These are phyloP conservation scores for Lepidochitona cinerea DNA, from an alignment of 2,888 invertebrate species.

Conservation along the genomic window DNA sequence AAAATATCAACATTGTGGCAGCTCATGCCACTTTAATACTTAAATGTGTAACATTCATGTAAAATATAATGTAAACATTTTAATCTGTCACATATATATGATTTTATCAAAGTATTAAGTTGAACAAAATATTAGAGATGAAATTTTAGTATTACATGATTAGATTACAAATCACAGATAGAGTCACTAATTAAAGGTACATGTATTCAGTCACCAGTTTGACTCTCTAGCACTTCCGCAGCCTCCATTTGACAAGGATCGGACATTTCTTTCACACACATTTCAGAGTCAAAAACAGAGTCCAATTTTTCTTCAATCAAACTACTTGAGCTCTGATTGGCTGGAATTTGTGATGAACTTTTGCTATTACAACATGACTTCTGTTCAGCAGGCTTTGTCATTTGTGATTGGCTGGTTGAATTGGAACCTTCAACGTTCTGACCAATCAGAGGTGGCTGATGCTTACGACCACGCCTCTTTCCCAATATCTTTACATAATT, in stretches of 20 bases:
- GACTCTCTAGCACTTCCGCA: neutral
- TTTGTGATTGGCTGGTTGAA: neutral
- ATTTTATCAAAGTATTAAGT: too few relatives aligned
- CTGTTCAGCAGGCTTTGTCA: neutral
- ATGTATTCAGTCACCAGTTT: neutral
- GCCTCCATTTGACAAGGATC: neutral
- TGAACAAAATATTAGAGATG: too few relatives aligned
- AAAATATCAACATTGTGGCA: too few relatives aligned
- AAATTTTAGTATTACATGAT: too few relatives aligned
- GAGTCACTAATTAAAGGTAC: too few relatives aligned
- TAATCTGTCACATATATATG: too few relatives aligned
- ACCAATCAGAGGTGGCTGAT: neutral
- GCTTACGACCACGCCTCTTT: constrained; percentile 51
- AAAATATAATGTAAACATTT: too few relatives aligned
- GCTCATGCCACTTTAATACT: too few relatives aligned
- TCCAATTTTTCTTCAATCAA: neutral
- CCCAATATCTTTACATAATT: constrained; percentile 75
- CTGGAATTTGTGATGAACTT: neutral
- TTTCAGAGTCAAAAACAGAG: neutral
- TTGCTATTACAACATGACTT: neutral
- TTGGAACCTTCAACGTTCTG: neutral
- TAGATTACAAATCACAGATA: too few relatives aligned
- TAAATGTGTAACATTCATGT: too few relatives aligned
- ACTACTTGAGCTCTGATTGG: neutral
- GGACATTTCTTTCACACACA: neutral